Conservation (phyloP, 2,797 vertebrate genomes). For the Sitta carolinensis region DNA sequence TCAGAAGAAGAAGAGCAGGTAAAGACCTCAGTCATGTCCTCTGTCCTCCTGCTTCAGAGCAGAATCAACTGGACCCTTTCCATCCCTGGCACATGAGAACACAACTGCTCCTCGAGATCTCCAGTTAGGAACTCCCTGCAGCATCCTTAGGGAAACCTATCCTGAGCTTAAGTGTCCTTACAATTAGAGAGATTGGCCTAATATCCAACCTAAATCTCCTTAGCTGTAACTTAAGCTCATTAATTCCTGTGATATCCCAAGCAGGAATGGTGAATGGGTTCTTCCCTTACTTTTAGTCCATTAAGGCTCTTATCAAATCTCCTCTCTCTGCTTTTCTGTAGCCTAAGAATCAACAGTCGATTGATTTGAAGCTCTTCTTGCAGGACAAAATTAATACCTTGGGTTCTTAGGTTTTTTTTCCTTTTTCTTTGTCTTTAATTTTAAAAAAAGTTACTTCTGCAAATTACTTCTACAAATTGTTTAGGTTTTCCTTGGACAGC, state of each 20-base stretch:
- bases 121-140: background rate
- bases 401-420: background rate
- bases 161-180: background rate
- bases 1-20: background rate
- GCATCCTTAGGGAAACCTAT: background rate
- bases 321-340: background rate
- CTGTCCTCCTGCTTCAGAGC: background rate
- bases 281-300: background rate
- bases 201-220: constrained; percentile 49
- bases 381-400: background rate
- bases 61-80: background rate
- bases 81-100: background rate
- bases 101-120: background rate
- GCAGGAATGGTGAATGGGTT: background rate
- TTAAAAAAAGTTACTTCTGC: no score
- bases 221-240: constrained; percentile 6
- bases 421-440: background rate
- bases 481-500: background rate
- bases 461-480: background rate
- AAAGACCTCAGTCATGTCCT: background rate
- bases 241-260: background rate
- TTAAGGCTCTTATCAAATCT: background rate
- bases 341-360: background rate
- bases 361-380: background rate
- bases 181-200: constrained; percentile 1